Evolutionary conservation across 2,888 invertebrate genomes (phyloP).

Genomic region (Lepidocyrtoides sp.): DNA sequence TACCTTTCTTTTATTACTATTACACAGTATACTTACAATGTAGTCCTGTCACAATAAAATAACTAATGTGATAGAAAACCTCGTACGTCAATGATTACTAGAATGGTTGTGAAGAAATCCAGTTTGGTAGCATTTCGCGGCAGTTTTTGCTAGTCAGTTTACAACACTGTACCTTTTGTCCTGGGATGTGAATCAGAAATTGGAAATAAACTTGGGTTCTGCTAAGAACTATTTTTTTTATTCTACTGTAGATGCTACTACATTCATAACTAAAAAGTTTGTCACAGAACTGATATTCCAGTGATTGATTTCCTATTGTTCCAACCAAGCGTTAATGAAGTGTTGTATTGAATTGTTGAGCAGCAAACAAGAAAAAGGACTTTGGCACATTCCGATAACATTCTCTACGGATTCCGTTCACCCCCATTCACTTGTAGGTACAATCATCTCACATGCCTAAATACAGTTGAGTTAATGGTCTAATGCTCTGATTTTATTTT

Average conservation of each 20-base stretch:
- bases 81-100: neutral
- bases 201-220: neutral
- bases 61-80: neutral
- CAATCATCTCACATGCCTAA: neutral
- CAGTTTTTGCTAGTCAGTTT: neutral
- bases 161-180: too few relatives aligned
- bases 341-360: conserved; percentile 12
- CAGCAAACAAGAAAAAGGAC: conserved; percentile 8
- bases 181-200: too few relatives aligned
- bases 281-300: conserved; percentile 7
- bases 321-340: conserved; percentile 27
- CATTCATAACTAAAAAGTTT: conserved; percentile 36
- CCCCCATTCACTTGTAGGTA: too few relatives aligned
- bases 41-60: neutral
- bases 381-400: neutral
- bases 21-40: neutral
- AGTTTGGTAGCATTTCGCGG: too few relatives aligned
- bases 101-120: neutral
- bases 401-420: too few relatives aligned
- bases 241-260: neutral
- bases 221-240: neutral
- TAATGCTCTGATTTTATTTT: neutral
- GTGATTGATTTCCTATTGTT: conserved; percentile 31
- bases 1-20: neutral
- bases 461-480: neutral